Evolutionary conservation across 2,888 invertebrate genomes (phyloP).

Genomic region (Teleogryllus oceanicus): DNA sequence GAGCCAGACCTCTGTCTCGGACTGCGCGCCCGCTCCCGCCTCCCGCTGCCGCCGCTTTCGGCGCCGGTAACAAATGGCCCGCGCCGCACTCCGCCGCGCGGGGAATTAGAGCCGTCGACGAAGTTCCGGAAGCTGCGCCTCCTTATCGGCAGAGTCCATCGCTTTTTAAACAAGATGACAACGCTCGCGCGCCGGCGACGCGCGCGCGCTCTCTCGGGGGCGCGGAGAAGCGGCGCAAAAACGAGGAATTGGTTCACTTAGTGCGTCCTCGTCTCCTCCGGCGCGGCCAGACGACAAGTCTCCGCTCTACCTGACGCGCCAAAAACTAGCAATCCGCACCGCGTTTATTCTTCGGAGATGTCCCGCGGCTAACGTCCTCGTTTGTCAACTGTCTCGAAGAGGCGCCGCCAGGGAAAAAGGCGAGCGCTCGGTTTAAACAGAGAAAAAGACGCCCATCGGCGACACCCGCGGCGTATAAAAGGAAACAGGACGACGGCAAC

Average conservation of each 20-base stretch:
- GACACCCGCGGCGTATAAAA: not conserved
- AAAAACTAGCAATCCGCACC: slow-evolving; percentile 6
- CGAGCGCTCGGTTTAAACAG: not conserved
- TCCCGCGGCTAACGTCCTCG: slow-evolving; percentile 7
- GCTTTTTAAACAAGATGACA: slow-evolving; percentile 18
- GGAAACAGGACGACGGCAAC: not conserved
- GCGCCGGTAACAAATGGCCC: not conserved
- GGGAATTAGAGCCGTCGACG: not conserved
- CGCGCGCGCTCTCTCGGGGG: not conserved
- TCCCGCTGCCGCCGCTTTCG: not conserved
- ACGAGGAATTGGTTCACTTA: slow-evolving; percentile 18
- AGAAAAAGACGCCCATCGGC: not conserved
- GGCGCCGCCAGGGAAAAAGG: not conserved
- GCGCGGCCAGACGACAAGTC: not conserved
- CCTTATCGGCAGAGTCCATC: slow-evolving; percentile 1
- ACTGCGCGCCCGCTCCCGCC: not conserved
- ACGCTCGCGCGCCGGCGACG: not conserved
- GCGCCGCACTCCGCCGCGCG: not conserved
- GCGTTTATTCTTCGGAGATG: not conserved
- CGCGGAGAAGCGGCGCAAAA: not conserved
- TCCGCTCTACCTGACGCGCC: not conserved
- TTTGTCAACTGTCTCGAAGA: slow-evolving; percentile 1
- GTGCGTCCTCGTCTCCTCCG: not conserved
- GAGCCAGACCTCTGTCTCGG: not conserved
- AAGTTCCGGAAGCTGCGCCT: not conserved